These are phyloP conservation scores for Heliconius sara DNA, from an alignment of 2,888 invertebrate species.

Conservation along the genomic window DNA sequence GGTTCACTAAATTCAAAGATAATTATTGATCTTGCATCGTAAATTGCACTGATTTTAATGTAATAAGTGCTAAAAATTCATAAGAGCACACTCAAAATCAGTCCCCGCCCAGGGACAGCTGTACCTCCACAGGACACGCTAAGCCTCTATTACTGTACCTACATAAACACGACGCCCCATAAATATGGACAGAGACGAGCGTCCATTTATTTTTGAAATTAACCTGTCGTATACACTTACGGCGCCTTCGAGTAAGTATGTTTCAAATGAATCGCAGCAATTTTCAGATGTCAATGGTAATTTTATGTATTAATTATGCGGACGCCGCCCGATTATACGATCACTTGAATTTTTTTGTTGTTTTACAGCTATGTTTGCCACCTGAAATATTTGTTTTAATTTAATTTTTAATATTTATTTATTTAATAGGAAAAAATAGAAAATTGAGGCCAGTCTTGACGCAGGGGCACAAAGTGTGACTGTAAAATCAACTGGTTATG, in stretches of 20 bases:
- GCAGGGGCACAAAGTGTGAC: too few relatives aligned
- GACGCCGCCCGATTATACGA: slow-evolving; percentile 46
- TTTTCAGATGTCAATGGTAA: slow-evolving; percentile 59
- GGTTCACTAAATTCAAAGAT: slow-evolving; percentile 6
- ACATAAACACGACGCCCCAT: slow-evolving; percentile 66
- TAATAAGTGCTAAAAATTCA: slow-evolving; percentile 68
- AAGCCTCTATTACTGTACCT: slow-evolving; percentile 69
- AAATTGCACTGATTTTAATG: slow-evolving; percentile 48
- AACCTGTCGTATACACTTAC: slow-evolving; percentile 79
- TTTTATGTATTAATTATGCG: slow-evolving; percentile 57
- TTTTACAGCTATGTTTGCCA: slow-evolving; percentile 46
- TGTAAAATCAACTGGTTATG: too few relatives aligned
- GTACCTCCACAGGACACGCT: slow-evolving; percentile 63
- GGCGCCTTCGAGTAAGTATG: slow-evolving; percentile 54
- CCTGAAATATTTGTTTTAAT: slow-evolving; percentile 40
- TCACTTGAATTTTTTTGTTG: slow-evolving; percentile 38
- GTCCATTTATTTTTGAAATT: slow-evolving; percentile 81
- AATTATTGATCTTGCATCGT: slow-evolving; percentile 43
- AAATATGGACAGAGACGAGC: slow-evolving; percentile 63
- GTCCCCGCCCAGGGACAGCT: slow-evolving; percentile 71
- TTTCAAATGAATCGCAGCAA: slow-evolving; percentile 65
- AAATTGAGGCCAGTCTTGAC: too few relatives aligned
- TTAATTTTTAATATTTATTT: background rate
- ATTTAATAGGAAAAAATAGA: too few relatives aligned
- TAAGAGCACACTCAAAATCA: slow-evolving; percentile 60